Evolutionary conservation across 53 echinoderm and acorn worm species (phyloP).

Genomic region (Echinometra lucunter): DNA sequence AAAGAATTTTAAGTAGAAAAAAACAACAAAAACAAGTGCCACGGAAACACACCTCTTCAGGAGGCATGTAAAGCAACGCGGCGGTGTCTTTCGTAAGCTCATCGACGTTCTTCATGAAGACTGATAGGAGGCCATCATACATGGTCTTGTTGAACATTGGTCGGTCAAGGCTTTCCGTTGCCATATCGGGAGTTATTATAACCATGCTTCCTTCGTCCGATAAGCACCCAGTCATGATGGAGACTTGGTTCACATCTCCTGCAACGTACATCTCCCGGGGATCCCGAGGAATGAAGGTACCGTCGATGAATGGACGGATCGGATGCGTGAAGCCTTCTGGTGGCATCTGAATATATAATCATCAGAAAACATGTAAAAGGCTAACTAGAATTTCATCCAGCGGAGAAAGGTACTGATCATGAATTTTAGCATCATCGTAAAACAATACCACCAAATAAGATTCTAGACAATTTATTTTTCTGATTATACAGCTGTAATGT

Average conservation of each 20-base stretch:
- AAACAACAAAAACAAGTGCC: no score
- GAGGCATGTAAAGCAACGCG: not conserved
- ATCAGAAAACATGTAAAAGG: no score
- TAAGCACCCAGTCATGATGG: constrained; percentile 9
- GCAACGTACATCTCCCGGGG: constrained; percentile 11
- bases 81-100: not conserved
- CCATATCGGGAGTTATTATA: not conserved
- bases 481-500: no score
- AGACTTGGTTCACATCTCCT: constrained; percentile 32
- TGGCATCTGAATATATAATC: not conserved
- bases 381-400: no score
- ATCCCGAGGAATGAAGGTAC: constrained; percentile 40
- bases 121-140: not conserved
- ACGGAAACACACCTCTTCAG: not conserved
- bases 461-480: no score
- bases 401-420: no score
- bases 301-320: constrained; percentile 1
- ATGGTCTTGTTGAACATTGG: not conserved
- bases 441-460: no score
- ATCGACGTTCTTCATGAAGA: not conserved
- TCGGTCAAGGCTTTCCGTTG: not conserved
- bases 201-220: constrained; percentile 33
- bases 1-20: no score
- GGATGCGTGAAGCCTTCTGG: not conserved
- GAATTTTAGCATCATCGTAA: no score